phyloP scores from a whole-genome alignment of 1,140 invertebrate genomes.

The Bombyx mandarina region DNA sequence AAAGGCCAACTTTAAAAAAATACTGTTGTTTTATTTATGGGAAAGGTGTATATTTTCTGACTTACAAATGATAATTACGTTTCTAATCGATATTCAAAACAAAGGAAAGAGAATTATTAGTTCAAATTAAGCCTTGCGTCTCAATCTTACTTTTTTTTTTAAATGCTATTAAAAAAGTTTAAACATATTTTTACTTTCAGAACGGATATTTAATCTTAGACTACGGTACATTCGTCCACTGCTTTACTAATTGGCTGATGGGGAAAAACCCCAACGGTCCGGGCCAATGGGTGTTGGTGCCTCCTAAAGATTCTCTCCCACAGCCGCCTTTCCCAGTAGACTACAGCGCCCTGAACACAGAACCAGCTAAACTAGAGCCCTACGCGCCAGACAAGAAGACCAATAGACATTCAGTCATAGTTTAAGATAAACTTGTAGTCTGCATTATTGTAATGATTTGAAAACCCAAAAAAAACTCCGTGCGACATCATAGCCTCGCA shows the following conservation, averaged over 20 bases:
- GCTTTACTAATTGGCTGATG: slow-evolving; percentile 80
- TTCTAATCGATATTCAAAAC: neutral
- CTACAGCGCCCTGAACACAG: slow-evolving; percentile 80
- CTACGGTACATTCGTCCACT: slow-evolving; percentile 76
- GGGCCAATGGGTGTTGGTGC: slow-evolving; percentile 79
- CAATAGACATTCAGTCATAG: slow-evolving; percentile 79
- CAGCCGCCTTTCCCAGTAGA: slow-evolving; percentile 78
- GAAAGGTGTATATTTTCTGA: too few species aligned
- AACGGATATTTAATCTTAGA: slow-evolving; percentile 76
- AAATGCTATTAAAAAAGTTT: neutral
- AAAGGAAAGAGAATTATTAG: neutral
- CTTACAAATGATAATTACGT: too few species aligned
- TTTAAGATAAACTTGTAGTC: slow-evolving; percentile 48
- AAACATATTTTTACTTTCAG: slow-evolving; percentile 49
- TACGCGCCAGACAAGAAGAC: slow-evolving; percentile 78
- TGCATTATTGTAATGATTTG: too few species aligned
- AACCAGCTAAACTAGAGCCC: slow-evolving; percentile 77
- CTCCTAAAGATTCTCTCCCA: slow-evolving; percentile 71
- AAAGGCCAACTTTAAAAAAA: too few species aligned
- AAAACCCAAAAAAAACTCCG: too few species aligned
- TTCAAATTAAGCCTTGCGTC: neutral
- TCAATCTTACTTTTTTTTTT: neutral
- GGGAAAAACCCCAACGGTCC: slow-evolving; percentile 80
- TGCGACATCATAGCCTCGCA: too few species aligned
- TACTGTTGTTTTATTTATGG: too few species aligned